phyloP scores from a whole-genome alignment of 2,797 vertebrate species.

The Falco concolor region DNA sequence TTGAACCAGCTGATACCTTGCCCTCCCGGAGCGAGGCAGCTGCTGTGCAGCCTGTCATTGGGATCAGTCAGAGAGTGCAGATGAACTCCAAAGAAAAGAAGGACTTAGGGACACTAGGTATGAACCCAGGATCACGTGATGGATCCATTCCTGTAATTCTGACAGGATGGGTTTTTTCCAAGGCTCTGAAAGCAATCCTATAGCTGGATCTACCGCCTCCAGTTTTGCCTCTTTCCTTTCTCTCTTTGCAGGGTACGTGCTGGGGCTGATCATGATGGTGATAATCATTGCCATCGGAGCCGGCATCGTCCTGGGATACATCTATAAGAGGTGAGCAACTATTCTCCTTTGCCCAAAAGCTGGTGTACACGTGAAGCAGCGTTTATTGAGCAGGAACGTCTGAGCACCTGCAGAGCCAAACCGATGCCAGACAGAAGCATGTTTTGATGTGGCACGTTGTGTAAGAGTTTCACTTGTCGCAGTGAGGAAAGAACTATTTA shows the following conservation, averaged over 20 bases:
- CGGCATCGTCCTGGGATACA: conserved; percentile 76
- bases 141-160: neutral
- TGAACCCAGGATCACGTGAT: neutral
- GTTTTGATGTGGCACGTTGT: neutral
- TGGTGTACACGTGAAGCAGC: neutral
- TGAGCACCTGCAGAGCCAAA: neutral
- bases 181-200: neutral
- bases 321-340: conserved; percentile 78
- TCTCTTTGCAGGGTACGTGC: conserved; percentile 69
- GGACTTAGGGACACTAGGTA: conserved; percentile 84
- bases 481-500: neutral
- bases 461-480: neutral
- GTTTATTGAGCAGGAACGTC: neutral
- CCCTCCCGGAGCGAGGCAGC: conserved; percentile 73
- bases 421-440: neutral
- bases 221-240: neutral
- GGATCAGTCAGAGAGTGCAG: conserved; percentile 87
- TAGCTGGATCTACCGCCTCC: neutral
- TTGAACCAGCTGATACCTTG: conserved; percentile 66
- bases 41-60: conserved; percentile 83
- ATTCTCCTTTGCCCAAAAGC: neutral
- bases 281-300: conserved; percentile 74
- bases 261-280: conserved; percentile 78
- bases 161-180: neutral
- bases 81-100: conserved; percentile 86